These are phyloP conservation scores for Todiramphus chloris DNA, from an alignment of 2,113 vertebrate genomes.

Conservation along the genomic window DNA sequence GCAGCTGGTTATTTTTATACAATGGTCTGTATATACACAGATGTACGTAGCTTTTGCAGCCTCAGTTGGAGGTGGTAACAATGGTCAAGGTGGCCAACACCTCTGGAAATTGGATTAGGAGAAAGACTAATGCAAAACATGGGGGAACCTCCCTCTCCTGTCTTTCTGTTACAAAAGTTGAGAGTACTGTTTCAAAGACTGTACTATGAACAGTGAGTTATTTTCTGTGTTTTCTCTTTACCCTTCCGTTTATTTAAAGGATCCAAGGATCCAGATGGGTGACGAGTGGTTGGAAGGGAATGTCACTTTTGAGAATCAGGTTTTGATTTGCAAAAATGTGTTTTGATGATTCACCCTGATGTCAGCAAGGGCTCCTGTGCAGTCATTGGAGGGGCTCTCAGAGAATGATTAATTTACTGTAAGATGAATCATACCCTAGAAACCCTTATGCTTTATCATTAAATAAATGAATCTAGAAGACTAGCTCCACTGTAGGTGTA, in stretches of 20 bases:
- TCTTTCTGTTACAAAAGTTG: background rate
- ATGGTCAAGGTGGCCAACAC: background rate
- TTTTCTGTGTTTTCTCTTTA: background rate
- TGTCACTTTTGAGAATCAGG: background rate
- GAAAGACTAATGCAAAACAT: background rate
- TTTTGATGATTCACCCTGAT: background rate
- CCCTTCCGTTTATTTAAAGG: background rate
- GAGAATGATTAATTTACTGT: background rate
- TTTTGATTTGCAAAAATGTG: constrained; percentile 5
- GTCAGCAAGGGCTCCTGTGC: background rate
- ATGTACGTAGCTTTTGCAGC: background rate
- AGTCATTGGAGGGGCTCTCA: background rate
- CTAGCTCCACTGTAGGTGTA: background rate
- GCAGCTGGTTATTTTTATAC: background rate
- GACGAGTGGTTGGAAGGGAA: background rate
- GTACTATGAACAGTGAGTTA: rapidly evolving
- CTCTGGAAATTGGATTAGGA: background rate
- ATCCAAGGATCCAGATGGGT: background rate
- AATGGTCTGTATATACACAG: background rate
- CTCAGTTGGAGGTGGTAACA: background rate
- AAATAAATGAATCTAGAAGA: background rate
- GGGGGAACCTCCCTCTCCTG: background rate
- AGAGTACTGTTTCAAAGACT: background rate
- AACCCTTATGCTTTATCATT: background rate
- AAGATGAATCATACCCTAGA: constrained; percentile 20